Base-by-base conservation (phyloP, 2,797 vertebrate species). In the Characodon lateralis region DNA sequence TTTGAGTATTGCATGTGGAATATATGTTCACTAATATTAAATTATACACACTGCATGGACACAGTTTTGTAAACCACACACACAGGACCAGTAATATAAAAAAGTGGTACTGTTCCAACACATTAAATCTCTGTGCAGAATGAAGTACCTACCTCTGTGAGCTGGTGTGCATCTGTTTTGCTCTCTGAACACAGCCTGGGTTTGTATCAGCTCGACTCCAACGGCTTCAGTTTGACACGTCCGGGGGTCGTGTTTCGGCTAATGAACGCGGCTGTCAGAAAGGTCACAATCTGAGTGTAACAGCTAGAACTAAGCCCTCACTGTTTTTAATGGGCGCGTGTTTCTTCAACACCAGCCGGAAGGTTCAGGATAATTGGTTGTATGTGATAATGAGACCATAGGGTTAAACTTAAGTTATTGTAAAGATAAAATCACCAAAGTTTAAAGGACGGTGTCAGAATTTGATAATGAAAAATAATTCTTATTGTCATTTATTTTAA, bases 241-340 rank as follows among this genome's bases (percentile, higher is more conserved):
- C 82, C 81, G 14, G 73, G 69, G 85, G 85, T 92, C 63, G n/a
- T 83, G 78, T 88, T 87, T 48, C 0, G 43, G 81, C 53, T 89
- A 89, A 92, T 89, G 87, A 78, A 71, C 1, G 59, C 1, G 39
- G 72, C 82, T 69, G 81, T 87, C 75, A 74, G 51, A 80, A 58
- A 89, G 88, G 91, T 91, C 89, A 84, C 43, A n/a, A 83, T 83
- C 59, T 76, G 74, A 18, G 81, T 4, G 68, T 51, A 55, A 51
- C 70, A 73, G 77, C 84, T 63, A 81, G 71, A 86, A 76, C 78
- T 76, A 84, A 82, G 66, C 56, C 56, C 77, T 88, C 89, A 86
- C 82, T 90, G 80, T 87, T 88, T 35, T 80, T 85, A 90, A 85
- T 85, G 82, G 71, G 82, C 71, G 6, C 71, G 53, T 53, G 68